Evolutionary conservation across 2,888 invertebrate genomes (phyloP).

Genomic region (Hanleya hanleyi): DNA sequence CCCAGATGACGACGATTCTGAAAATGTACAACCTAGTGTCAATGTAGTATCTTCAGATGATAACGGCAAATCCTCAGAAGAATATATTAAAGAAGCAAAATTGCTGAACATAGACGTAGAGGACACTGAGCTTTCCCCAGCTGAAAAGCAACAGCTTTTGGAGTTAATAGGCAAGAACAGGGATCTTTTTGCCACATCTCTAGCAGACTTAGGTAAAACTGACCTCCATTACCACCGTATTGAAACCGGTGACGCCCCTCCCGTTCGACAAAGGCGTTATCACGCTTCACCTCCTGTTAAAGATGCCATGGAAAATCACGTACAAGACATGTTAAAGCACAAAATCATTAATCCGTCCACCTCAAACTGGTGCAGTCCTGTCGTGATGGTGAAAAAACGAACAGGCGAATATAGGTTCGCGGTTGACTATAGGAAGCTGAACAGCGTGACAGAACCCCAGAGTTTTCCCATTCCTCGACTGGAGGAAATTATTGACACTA

Average conservation of each 20-base stretch:
- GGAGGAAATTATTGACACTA: slow-evolving; percentile 23
- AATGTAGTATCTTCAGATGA: too few relatives aligned
- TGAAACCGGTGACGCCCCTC: not conserved
- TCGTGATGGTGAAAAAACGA: not conserved
- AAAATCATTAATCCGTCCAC: slow-evolving; percentile 10
- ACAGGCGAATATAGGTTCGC: slow-evolving; percentile 12
- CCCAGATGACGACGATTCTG: too few relatives aligned
- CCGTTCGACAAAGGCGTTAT: not conserved
- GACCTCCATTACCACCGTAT: slow-evolving; percentile 2
- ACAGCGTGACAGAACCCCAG: slow-evolving; percentile 14
- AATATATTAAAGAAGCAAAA: too few relatives aligned
- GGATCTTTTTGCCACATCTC: slow-evolving; percentile 12
- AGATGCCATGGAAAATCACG: slow-evolving; percentile 8
- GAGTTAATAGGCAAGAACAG: not conserved
- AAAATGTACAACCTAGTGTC: too few relatives aligned
- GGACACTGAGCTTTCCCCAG: not conserved
- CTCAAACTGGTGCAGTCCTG: slow-evolving; percentile 3
- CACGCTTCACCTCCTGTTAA: not conserved
- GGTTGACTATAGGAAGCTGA: slow-evolving; percentile 15
- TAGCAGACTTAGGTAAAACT: slow-evolving; percentile 8
- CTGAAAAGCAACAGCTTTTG: not conserved
- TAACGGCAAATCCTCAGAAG: too few relatives aligned
- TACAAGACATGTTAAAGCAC: slow-evolving; percentile 11
- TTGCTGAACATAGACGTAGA: too few relatives aligned
- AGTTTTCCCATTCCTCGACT: slow-evolving; percentile 22